Percentiles rank a stretch among this genome's conserved stretches.
phyloP scores from a whole-genome alignment of 2,113 vertebrate genomes.

The Dipodomys ordii region DNA sequence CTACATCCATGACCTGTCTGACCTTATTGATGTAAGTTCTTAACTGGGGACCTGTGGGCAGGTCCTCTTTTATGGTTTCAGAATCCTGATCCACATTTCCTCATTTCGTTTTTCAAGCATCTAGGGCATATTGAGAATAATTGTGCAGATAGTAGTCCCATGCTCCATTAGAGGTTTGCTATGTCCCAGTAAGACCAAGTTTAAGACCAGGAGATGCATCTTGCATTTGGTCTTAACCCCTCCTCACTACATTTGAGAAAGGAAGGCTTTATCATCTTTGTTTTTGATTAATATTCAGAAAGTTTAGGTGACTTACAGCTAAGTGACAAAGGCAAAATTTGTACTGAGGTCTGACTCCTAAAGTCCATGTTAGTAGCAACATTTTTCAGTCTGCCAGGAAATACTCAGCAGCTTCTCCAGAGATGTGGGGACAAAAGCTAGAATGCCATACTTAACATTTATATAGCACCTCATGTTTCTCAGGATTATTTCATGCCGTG shows the following conservation, averaged over 20 bases:
- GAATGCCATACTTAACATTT: background rate
- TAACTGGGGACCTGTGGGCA: conserved; percentile 35
- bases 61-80: background rate
- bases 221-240: background rate
- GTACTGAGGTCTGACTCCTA: background rate
- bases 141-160: background rate
- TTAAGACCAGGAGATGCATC: background rate
- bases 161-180: background rate
- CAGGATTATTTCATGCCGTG: background rate
- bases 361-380: background rate
- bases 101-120: background rate
- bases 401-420: background rate
- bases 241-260: background rate
- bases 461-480: background rate
- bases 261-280: background rate
- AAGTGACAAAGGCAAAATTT: conserved; percentile 8
- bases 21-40: conserved; percentile 98
- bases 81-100: background rate
- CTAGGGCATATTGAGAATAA: background rate
- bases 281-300: conserved; percentile 23
- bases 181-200: too few species aligned
- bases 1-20: conserved; percentile 98
- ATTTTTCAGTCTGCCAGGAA: background rate
- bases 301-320: background rate
- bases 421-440: background rate